Percentiles rank a stretch among this genome's conserved stretches.
phyloP scores from a whole-genome alignment of 2,797 vertebrate genomes.

The Coregonus suidteri region DNA sequence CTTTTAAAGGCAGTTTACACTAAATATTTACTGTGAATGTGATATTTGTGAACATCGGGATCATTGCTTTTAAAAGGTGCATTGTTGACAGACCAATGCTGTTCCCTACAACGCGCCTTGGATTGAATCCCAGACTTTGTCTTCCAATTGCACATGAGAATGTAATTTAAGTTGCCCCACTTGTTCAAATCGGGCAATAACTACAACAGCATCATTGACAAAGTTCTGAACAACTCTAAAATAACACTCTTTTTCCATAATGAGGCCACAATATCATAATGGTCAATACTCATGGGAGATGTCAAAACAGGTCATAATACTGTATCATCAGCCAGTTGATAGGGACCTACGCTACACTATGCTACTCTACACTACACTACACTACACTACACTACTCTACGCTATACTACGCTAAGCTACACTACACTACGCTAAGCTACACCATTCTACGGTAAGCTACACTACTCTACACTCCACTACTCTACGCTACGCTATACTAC shows the following conservation, averaged over 20 bases:
- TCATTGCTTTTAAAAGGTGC: neutral
- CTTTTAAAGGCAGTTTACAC: neutral
- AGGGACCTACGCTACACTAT: slow-evolving; percentile 26
- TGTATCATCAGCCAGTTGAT: slow-evolving; percentile 49
- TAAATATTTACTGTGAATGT: neutral
- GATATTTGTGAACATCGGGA: neutral
- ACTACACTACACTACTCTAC: too few species aligned
- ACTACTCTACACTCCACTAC: too few species aligned
- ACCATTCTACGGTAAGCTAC: too few species aligned
- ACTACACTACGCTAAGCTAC: too few species aligned
- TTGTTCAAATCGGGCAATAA: slow-evolving; percentile 36
- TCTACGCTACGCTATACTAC: too few species aligned
- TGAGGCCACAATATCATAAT: slow-evolving; percentile 48
- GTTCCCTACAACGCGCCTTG: neutral
- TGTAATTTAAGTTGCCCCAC: slow-evolving; percentile 12
- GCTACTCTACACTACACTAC: too few species aligned
- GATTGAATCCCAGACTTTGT: neutral
- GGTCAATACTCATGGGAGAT: slow-evolving; percentile 56
- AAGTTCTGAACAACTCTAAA: slow-evolving; percentile 29
- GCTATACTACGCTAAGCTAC: too few species aligned
- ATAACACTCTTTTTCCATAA: slow-evolving; percentile 39
- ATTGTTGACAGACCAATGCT: neutral
- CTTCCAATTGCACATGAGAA: neutral
- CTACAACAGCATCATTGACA: slow-evolving; percentile 26
- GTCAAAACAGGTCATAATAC: slow-evolving; percentile 59